Conservation (phyloP, 2,113 vertebrate genomes). For the Nestor notabilis region DNA sequence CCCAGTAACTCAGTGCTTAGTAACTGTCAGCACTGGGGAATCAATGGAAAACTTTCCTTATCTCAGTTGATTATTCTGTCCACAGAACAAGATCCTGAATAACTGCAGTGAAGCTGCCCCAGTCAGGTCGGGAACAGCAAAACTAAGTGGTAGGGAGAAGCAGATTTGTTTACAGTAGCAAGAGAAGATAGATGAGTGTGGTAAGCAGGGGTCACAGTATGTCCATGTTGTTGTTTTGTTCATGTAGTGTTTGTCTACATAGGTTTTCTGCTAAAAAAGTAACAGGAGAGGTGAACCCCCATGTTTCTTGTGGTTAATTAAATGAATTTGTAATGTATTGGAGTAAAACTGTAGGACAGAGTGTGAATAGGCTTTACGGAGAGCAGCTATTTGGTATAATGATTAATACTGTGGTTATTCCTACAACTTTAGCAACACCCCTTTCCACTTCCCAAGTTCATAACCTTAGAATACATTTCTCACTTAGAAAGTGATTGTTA, state of each 20-base stretch:
- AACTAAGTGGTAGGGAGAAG: conserved; percentile 1
- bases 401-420: not conserved
- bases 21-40: not conserved
- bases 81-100: conserved; percentile 40
- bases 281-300: not conserved
- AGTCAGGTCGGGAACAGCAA: not conserved
- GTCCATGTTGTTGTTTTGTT: not conserved
- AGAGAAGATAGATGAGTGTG: conserved; percentile 23
- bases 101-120: not conserved
- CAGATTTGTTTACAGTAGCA: conserved; percentile 22
- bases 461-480: not conserved
- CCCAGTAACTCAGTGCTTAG: not conserved
- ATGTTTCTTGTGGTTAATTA: not conserved
- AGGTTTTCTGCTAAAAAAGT: not conserved
- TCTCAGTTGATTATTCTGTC: conserved; percentile 19
- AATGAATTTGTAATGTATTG: not conserved
- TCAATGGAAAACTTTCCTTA: not conserved
- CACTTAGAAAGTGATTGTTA: not conserved
- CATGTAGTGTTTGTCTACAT: not conserved
- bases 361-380: not conserved
- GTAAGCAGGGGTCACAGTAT: conserved; percentile 8
- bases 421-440: not conserved
- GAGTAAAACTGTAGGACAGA: not conserved
- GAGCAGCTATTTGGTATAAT: not conserved
- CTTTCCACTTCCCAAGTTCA: not conserved